These are phyloP conservation scores for Boleophthalmus pectinirostris DNA, from an alignment of 2,113 vertebrate genomes.

Conservation along the genomic window DNA sequence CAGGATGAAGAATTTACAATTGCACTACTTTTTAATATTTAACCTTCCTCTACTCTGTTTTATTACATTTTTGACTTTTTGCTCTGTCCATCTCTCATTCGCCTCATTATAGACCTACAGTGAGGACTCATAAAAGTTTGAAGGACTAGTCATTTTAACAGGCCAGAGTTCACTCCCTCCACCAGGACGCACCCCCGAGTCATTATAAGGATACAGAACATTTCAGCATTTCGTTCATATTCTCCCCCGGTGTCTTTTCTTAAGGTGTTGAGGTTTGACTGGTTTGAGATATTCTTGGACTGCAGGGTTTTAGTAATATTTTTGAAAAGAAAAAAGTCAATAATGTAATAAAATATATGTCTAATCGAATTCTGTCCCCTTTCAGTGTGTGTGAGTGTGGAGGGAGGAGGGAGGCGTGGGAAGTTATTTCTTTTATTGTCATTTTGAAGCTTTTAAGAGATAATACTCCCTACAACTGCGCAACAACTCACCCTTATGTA, in stretches of 20 bases:
- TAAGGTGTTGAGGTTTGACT: neutral
- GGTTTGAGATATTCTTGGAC: neutral
- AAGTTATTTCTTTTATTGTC: too few relatives aligned
- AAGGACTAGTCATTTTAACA: slow-evolving; percentile 2
- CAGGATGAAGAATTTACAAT: neutral
- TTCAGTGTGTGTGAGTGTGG: too few relatives aligned
- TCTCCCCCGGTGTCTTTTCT: neutral
- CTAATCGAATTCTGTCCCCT: too few relatives aligned
- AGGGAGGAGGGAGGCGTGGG: too few relatives aligned
- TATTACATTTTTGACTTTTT: slow-evolving; percentile 6
- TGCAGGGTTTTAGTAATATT: neutral
- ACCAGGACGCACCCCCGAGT: neutral
- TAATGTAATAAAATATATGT: too few relatives aligned
- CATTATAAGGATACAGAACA: neutral
- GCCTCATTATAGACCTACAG: neutral
- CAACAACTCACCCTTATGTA: too few relatives aligned
- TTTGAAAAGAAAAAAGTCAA: neutral
- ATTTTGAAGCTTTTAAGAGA: too few relatives aligned
- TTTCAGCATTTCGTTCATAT: neutral
- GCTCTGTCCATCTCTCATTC: neutral
- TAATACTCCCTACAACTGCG: too few relatives aligned
- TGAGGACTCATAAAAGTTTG: slow-evolving; percentile 2
- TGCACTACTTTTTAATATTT: neutral
- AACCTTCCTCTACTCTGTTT: neutral
- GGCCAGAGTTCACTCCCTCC: neutral